These are phyloP conservation scores for Stegophylla sp. DNA, from an alignment of 2,888 invertebrate species.

Conservation along the genomic window DNA sequence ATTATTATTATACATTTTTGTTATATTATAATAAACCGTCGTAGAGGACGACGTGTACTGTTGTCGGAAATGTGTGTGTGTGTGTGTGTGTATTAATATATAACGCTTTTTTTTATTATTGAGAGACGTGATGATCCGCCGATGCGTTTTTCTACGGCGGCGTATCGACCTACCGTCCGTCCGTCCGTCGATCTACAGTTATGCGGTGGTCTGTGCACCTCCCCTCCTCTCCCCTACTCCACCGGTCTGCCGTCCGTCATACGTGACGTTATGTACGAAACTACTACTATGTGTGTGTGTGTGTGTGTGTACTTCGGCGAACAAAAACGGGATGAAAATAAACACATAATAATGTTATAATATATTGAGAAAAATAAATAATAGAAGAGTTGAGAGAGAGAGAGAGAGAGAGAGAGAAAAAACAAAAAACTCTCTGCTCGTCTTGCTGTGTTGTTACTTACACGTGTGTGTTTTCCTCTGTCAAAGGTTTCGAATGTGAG, in stretches of 20 bases:
- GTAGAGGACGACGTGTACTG: background rate
- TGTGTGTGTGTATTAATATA: background rate
- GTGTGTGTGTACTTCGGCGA: background rate
- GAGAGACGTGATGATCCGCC: constrained; percentile 23
- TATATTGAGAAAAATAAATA: constrained; percentile 24
- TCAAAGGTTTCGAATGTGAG: constrained; percentile 50
- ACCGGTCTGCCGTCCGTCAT: constrained; percentile 19
- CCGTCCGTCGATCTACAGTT: constrained; percentile 32
- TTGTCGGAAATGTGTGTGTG: background rate
- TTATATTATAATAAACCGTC: background rate
- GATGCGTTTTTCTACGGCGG: constrained; percentile 19
- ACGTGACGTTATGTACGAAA: constrained; percentile 52
- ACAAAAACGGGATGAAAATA: background rate
- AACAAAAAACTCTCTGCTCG: no score
- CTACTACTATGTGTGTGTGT: background rate
- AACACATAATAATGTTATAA: background rate
- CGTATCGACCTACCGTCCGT: constrained; percentile 33
- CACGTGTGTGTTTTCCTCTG: background rate
- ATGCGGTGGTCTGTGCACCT: constrained; percentile 19
- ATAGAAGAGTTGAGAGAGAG: no score
- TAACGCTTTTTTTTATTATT: background rate
- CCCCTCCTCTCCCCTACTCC: background rate
- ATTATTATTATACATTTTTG: background rate
- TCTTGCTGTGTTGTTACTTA: background rate
- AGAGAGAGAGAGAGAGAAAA: background rate